Conservation (phyloP, 2,797 vertebrate genomes). For the Apodemus agrarius region DNA sequence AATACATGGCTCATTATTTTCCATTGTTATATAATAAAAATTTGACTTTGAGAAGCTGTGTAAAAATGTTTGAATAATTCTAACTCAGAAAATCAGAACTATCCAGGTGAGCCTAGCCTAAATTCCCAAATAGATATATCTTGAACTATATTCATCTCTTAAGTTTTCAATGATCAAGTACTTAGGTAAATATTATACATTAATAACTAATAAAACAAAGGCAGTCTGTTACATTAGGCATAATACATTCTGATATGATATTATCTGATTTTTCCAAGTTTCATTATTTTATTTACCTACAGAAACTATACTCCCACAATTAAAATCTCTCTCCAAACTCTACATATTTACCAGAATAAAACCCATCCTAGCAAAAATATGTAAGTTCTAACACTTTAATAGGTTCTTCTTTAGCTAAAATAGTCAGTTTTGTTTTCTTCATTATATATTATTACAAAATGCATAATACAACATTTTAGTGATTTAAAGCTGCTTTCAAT, state of each 20-base stretch:
- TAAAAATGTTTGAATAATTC: not conserved
- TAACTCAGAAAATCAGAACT: slow-evolving; percentile 20
- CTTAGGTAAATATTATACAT: not conserved
- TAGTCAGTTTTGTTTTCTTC: slow-evolving; percentile 6
- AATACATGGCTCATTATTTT: not conserved
- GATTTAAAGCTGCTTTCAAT: not conserved
- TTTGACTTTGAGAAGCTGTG: not conserved
- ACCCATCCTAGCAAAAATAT: not conserved
- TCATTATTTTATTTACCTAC: not conserved
- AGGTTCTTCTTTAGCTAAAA: not conserved
- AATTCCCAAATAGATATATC: slow-evolving; percentile 1
- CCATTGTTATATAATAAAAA: not conserved
- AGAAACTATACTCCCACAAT: not conserved
- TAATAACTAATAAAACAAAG: slow-evolving; percentile 21
- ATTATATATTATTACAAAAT: not conserved
- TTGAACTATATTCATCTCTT: not conserved
- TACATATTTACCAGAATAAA: not conserved
- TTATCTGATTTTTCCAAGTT: slow-evolving; percentile 8
- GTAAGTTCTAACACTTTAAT: not conserved
- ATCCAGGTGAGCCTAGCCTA: not conserved
- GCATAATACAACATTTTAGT: not conserved
- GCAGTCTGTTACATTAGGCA: not conserved
- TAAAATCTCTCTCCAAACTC: not conserved
- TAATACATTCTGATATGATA: not conserved
- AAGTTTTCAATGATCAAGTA: not conserved